phyloP scores from a whole-genome alignment of 2,113 vertebrate genomes.

The Pedionomus torquatus region DNA sequence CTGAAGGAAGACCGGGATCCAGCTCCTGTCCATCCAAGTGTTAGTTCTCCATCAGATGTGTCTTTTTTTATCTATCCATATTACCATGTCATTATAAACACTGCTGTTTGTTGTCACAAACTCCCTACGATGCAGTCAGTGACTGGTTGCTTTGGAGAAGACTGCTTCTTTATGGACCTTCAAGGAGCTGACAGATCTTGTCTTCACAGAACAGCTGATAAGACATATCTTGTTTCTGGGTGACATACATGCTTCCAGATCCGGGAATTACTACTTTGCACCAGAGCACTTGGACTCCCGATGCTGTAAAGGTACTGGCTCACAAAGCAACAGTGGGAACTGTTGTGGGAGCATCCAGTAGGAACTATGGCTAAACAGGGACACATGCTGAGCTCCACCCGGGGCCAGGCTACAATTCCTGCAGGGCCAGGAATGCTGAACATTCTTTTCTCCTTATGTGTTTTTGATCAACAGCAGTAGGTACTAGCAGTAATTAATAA shows the following conservation, averaged over 20 bases:
- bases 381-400: neutral
- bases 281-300: neutral
- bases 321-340: neutral
- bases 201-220: neutral
- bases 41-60: neutral
- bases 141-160: neutral
- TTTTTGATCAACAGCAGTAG: neutral
- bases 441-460: neutral
- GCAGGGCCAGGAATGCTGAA: neutral
- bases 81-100: neutral
- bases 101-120: neutral
- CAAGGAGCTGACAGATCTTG: neutral
- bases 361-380: neutral
- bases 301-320: neutral
- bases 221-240: neutral
- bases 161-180: neutral
- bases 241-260: neutral
- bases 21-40: neutral
- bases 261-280: neutral
- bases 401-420: neutral
- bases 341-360: neutral
- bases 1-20: neutral
- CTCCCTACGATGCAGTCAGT: neutral
- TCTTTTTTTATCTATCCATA: neutral
- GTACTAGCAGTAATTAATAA: neutral